Conservation (phyloP, 2,797 vertebrate genomes). For the Coendou prehensilis region DNA sequence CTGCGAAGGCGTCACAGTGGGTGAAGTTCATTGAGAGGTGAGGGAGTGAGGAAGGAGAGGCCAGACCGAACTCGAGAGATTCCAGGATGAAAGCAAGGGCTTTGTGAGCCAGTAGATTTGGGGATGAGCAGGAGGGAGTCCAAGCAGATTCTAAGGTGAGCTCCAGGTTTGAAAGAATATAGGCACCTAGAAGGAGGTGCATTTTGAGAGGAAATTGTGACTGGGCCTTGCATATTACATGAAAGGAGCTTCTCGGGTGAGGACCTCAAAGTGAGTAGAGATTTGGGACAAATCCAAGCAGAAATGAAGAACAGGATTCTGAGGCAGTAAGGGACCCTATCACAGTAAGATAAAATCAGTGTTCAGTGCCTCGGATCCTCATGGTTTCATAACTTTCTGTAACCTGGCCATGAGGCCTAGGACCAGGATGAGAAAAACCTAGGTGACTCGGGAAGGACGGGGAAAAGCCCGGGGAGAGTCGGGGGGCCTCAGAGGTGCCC, state of each 20-base stretch:
- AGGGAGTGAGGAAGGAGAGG: background rate
- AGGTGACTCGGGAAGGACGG: background rate
- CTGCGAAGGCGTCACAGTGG: background rate
- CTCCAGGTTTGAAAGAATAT: background rate
- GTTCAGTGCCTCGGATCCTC: background rate
- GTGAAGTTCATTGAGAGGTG: background rate
- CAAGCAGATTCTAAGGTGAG: slow-evolving; percentile 29
- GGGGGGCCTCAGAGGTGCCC: background rate
- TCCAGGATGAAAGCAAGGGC: background rate
- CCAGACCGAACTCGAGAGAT: background rate
- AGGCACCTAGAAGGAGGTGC: background rate
- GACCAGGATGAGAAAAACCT: background rate
- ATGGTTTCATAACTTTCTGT: background rate
- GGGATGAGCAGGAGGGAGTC: background rate
- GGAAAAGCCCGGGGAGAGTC: background rate
- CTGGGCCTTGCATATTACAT: background rate
- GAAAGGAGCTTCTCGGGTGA: background rate
- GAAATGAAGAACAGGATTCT: background rate
- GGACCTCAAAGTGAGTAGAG: background rate
- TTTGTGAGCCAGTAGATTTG: background rate
- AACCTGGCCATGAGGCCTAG: background rate
- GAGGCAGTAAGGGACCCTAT: background rate
- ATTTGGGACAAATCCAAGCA: background rate
- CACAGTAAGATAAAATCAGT: background rate
- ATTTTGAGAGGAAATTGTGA: background rate